These are phyloP conservation scores for Camelus dromedarius DNA, from an alignment of 2,113 vertebrate species.

Conservation along the genomic window DNA sequence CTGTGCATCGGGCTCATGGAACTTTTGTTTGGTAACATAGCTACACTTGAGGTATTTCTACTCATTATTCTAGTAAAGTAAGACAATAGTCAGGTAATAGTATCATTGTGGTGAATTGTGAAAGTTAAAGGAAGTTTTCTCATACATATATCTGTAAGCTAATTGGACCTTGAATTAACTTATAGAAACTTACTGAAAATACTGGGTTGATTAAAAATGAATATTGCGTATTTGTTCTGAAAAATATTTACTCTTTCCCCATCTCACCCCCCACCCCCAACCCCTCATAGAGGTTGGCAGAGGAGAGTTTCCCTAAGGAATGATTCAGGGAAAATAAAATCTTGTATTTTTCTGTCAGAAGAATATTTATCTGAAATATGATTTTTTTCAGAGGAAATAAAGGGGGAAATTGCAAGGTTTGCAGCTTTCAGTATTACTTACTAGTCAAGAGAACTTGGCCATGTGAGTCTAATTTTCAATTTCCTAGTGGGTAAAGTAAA, in stretches of 20 bases:
- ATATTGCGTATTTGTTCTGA: neutral
- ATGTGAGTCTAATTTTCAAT: neutral
- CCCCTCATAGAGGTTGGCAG: neutral
- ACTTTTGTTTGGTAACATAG: neutral
- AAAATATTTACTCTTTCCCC: neutral
- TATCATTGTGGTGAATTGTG: neutral
- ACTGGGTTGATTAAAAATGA: conserved; percentile 31
- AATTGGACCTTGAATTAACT: conserved; percentile 23
- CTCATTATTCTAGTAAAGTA: neutral
- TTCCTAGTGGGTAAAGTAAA: neutral
- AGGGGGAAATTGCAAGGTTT: neutral
- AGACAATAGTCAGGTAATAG: neutral
- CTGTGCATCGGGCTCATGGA: no score
- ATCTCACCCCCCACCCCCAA: rapidly evolving
- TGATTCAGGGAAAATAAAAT: conserved; percentile 20
- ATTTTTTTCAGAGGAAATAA: neutral
- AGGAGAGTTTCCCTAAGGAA: neutral
- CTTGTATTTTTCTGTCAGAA: conserved; percentile 19
- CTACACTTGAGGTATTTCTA: neutral
- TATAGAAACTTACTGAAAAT: conserved; percentile 35
- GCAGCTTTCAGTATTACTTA: neutral
- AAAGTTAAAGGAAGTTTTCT: conserved; percentile 15
- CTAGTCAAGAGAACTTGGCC: neutral
- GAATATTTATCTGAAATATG: neutral
- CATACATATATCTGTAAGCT: neutral